Base-by-base conservation (phyloP, 2,113 vertebrate species). In the Sturnus vulgaris region DNA sequence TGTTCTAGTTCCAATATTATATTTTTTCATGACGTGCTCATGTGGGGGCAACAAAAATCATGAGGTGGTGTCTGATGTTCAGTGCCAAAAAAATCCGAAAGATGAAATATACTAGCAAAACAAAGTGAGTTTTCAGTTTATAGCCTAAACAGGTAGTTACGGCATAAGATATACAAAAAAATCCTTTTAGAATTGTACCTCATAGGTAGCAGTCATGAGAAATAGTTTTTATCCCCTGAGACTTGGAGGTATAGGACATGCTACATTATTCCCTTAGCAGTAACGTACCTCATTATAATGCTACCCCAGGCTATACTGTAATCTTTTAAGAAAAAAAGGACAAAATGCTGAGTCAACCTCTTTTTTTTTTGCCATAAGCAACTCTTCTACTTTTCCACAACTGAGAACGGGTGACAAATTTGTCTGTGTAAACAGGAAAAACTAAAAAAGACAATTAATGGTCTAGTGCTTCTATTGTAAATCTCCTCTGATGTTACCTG, bases 251-350 rank as follows among this genome's bases (percentile, higher is more conserved):
- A n/a, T 23, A 50, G n/a, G 40, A 92, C 33, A 66, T 72, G 28
- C 76, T 35, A 77, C 37, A 33, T 63, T 35, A 66, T 61, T 94
- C 40, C 61, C 12, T 81, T 75, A 85, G 73, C 23, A 53, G n/a
- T 72, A 87, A 40, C 18, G 28, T 46, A 21, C 21, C 73, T 96
- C 66, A 87, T 95, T 97, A 95, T 88, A 95, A 57, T 10, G 5
- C 17, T 70, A 81, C 86, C 82, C 35, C 56, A 86, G 81, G 92
- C 40, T 91, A 64, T 52, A 72, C 53, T 69, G 33, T 77, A 90
- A 69, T 83, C 13, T 72, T 93, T 50, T 49, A 47, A 80, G 66
- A 84, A 89, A 93, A 73, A 73, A 85, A 52, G 6, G 20, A 55
- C 7, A 49, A 90, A 92, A 89, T 81, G n/a, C 27, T 81, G 57